A percentile compares a stretch with the other conserved stretches of the same genome.
These are phyloP conservation scores for Rhagoletis pomonella DNA, from an alignment of 1,140 invertebrate species.

Conservation along the genomic window DNA sequence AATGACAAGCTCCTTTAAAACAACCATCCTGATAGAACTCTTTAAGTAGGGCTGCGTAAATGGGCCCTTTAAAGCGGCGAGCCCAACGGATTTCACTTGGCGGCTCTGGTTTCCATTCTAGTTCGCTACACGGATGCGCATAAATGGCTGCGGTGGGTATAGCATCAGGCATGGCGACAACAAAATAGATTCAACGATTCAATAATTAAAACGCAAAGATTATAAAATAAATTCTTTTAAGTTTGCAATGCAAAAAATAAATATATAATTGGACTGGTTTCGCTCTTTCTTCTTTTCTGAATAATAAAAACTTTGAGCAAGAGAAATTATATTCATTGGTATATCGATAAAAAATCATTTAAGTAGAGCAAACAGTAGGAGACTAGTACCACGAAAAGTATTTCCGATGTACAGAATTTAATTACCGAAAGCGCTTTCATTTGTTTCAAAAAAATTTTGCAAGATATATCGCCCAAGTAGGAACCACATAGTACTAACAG, in stretches of 20 bases:
- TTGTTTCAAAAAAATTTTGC: too few species aligned
- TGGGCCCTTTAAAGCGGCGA: neutral
- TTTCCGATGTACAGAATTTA: too few species aligned
- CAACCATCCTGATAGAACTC: constrained; percentile 32
- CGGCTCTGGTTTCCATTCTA: neutral
- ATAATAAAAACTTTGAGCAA: neutral
- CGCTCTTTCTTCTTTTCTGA: too few species aligned
- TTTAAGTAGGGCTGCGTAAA: neutral
- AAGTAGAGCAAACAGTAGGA: neutral
- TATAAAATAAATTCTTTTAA: neutral
- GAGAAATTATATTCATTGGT: neutral
- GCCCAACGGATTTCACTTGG: neutral
- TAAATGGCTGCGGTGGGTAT: constrained; percentile 22
- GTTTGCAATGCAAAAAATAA: neutral
- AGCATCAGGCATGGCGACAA: neutral
- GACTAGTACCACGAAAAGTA: too few species aligned
- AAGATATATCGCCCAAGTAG: too few species aligned
- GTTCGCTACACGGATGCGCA: neutral
- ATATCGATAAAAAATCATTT: neutral
- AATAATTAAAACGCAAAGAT: neutral
- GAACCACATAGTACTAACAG: too few species aligned
- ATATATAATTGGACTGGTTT: too few species aligned
- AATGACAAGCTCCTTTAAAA: neutral
- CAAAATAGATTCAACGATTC: neutral
- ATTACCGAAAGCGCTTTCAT: too few species aligned